Base-by-base conservation (phyloP, 1,140 invertebrate genomes). In the Hestina assimilis region DNA sequence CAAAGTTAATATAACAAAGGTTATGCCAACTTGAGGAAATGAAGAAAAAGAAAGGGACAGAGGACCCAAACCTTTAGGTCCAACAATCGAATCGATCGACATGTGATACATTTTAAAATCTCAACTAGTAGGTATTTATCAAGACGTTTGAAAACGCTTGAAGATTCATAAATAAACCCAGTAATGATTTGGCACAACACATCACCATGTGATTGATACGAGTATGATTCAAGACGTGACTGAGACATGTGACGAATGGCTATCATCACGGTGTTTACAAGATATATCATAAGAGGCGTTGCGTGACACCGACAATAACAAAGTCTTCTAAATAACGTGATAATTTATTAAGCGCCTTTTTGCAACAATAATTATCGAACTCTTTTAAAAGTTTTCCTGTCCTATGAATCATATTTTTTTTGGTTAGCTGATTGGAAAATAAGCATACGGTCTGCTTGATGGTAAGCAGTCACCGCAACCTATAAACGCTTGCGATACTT, bases 191-290 rank as follows among this genome's bases (percentile, higher is more conserved):
- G 41, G 41, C 52, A 38, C 31, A 45, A 33, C 24, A 14, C 12
- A 54, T 43, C 2, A 9, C 41, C 41, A 38, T 23, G 29, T 12
- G 42, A 17, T 8, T 24, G 29, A n/a, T 17, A 35, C 29, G 42
- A 45, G 45, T 21, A 42, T 9, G 31, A 48, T 38, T 48, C 47
- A 21, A 20, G 40, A 29, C 23, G 40, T 43, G 26, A 43, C 26
- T 1, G 41, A 11, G 7, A 45, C 14, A 45, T 45, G 51, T 48
- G 46, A 48, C 41, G 45, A 35, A 21, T 47, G 14, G 19, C 9
- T 17, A 38, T 38, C 33, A 38, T 17, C 33, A 38, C 33, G n/a
- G 17, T 38, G 33, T 19, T 38, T 38, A 17, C 33, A 19, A 38
- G 33, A 38, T 38, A 38, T 38, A 17, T 19, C 33, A n/a, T 19